phyloP scores from a whole-genome alignment of 37 sponge, comb jelly and placozoan species.

The Dysidea cf. avara region DNA sequence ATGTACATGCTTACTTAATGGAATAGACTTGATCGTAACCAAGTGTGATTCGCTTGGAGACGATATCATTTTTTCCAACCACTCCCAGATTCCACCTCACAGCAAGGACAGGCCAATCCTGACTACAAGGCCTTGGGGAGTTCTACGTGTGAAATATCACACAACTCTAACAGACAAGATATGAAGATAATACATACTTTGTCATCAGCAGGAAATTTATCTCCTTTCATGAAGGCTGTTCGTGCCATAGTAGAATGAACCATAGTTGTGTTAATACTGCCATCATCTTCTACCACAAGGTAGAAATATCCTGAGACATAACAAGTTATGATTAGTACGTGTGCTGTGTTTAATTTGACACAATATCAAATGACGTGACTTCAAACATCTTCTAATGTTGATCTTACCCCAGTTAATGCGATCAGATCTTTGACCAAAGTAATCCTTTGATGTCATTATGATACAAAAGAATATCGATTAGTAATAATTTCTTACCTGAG shows the following conservation, averaged over 20 bases:
- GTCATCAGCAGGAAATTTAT: constrained; percentile 46
- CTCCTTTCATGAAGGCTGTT: constrained; percentile 29
- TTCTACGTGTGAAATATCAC: constrained; percentile 11
- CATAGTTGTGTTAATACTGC: constrained; percentile 32
- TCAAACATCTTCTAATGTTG: no score
- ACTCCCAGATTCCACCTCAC: constrained; percentile 68
- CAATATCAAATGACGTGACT: no score
- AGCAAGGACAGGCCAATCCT: constrained; percentile 64
- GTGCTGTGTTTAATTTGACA: no score
- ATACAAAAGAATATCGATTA: not conserved
- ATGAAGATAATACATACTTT: not conserved
- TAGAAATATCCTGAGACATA: constrained; percentile 59
- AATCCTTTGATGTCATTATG: constrained; percentile 18
- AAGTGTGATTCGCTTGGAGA: constrained; percentile 17
- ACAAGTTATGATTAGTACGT: no score
- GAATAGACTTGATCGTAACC: constrained; percentile 64
- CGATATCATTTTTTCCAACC: constrained; percentile 9
- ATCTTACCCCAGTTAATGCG: constrained; percentile 75
- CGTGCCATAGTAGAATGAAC: not conserved
- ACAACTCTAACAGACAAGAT: not conserved
- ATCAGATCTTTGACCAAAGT: constrained; percentile 31
- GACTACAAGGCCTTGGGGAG: constrained; percentile 46
- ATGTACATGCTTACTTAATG: constrained; percentile 14
- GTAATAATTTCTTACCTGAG: constrained; percentile 4
- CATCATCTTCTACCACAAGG: constrained; percentile 11